Evolutionary conservation across 2,113 vertebrate genomes (phyloP).

Genomic region (Ctenodactylus gundi): DNA sequence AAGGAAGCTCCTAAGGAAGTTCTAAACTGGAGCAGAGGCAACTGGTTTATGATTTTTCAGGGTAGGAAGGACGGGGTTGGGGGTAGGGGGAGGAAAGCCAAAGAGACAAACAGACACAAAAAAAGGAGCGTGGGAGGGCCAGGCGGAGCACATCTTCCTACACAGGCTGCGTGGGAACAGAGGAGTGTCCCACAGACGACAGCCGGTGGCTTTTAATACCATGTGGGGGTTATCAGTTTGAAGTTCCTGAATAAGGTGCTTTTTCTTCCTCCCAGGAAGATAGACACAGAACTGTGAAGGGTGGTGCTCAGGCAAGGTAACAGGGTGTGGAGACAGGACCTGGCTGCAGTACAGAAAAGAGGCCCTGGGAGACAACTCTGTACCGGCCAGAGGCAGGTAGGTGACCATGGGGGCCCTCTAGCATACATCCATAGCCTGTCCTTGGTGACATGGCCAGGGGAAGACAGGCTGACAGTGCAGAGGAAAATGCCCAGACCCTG

Average conservation of each 20-base stretch:
- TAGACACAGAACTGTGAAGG: fast-evolving
- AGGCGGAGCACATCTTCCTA: neutral
- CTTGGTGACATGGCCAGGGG: neutral
- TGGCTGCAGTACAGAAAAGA: neutral
- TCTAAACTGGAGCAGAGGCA: neutral
- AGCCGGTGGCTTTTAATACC: neutral
- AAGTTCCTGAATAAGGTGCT: neutral
- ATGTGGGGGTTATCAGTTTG: neutral
- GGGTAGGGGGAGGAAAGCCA: neutral
- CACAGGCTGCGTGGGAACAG: neutral
- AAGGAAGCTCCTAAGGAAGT: neutral
- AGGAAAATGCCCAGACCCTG: neutral
- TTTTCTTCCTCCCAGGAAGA: neutral
- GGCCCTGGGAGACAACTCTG: neutral
- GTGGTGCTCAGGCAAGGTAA: neutral
- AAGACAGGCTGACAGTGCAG: neutral
- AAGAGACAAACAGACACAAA: neutral
- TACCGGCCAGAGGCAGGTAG: neutral
- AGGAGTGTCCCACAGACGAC: neutral
- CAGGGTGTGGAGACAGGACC: neutral
- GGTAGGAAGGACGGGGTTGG: neutral
- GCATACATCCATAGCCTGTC: neutral
- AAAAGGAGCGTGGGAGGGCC: neutral
- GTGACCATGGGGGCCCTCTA: neutral
- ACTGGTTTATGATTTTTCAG: neutral